Conservation (phyloP, 2,888 invertebrate species). For the Mythimna lalbum region DNA sequence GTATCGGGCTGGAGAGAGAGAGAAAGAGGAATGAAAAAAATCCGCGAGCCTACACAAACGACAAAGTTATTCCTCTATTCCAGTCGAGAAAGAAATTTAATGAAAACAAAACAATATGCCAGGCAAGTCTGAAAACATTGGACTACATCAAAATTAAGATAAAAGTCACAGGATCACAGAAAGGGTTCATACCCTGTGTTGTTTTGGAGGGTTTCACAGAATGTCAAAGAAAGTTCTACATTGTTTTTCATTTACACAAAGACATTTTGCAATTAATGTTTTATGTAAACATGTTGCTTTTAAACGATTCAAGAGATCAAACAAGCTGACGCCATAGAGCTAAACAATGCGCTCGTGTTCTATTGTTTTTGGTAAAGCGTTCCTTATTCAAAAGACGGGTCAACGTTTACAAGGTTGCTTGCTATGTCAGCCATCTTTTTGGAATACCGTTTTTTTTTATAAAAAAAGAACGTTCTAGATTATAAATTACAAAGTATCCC, state of each 20-base stretch:
- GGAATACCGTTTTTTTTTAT: constrained; percentile 2
- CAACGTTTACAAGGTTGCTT: constrained; percentile 7
- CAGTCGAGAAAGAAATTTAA: neutral
- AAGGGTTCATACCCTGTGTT: too few relatives aligned
- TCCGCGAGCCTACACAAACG: too few relatives aligned
- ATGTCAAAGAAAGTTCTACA: neutral
- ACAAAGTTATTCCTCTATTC: too few relatives aligned
- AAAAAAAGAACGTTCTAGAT: neutral
- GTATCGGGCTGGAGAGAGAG: too few relatives aligned
- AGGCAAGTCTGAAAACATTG: neutral
- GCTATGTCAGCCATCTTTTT: neutral
- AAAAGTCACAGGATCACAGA: too few relatives aligned
- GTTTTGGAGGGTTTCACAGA: too few relatives aligned
- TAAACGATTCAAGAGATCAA: neutral
- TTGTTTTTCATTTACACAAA: neutral
- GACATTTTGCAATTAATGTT: constrained; percentile 7
- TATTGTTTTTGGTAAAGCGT: constrained; percentile 31
- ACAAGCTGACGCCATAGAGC: neutral
- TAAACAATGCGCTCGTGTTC: constrained; percentile 14
- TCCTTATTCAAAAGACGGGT: constrained; percentile 21
- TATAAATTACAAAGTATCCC: neutral
- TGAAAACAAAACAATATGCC: neutral
- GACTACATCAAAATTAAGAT: neutral
- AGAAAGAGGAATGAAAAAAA: too few relatives aligned
- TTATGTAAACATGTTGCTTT: neutral